Percentiles rank a stretch among this genome's conserved stretches.
Conservation (phyloP, 2,888 invertebrate species). For the Lysandra coridon region DNA sequence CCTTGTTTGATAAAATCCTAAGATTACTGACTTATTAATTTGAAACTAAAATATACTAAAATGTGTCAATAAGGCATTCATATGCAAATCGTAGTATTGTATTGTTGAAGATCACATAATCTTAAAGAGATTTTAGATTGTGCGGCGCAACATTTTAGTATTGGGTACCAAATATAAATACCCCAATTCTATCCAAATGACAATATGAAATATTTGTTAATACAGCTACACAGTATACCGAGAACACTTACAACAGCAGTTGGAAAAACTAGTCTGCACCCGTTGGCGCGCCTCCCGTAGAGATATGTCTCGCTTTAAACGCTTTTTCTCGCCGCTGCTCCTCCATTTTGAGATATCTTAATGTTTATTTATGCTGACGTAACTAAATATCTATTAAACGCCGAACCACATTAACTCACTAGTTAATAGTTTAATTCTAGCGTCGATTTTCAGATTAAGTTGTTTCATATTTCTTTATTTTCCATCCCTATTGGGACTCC, state of each 20-base stretch:
- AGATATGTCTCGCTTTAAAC: slow-evolving; percentile 52
- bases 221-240: slow-evolving; percentile 17
- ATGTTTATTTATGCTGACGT: slow-evolving; percentile 66
- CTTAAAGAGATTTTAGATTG: neutral
- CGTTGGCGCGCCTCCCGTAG: slow-evolving; percentile 51
- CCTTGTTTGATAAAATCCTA: neutral
- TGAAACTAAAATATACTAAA: neutral
- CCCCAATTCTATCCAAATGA: neutral
- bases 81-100: neutral
- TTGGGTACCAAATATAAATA: neutral
- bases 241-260: slow-evolving; percentile 30
- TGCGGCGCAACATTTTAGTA: neutral
- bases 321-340: slow-evolving; percentile 51
- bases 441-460: slow-evolving; percentile 1
- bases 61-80: neutral
- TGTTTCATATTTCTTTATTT: neutral
- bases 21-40: neutral
- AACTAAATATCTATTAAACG: slow-evolving; percentile 53
- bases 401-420: slow-evolving; percentile 32
- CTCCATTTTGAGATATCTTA: slow-evolving; percentile 55
- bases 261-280: slow-evolving; percentile 53
- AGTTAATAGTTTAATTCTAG: neutral
- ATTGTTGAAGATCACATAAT: neutral
- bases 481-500: neutral
- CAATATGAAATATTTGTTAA: neutral